Evolutionary conservation across 2,888 invertebrate species (phyloP).

Genomic region (Perdita meconis): DNA sequence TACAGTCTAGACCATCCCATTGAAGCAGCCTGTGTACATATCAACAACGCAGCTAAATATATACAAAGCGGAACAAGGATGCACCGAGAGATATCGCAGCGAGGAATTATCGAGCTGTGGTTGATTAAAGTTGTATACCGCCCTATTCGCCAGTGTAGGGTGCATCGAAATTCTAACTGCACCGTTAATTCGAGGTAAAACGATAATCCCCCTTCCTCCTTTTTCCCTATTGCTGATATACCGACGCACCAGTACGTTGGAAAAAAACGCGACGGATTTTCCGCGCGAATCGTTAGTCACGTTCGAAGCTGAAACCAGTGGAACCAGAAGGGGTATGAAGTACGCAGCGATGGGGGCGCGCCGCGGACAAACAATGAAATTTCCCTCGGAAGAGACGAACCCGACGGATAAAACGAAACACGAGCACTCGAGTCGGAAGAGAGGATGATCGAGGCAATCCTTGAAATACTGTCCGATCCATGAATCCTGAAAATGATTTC

Average conservation of each 20-base stretch:
- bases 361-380: constrained; percentile 34
- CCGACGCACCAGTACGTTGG: constrained; percentile 25
- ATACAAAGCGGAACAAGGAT: not conserved
- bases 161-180: constrained; percentile 16
- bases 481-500: constrained; percentile 38
- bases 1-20: no score
- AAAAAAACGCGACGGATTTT: not conserved
- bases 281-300: not conserved
- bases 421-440: not conserved
- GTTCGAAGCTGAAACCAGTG: not conserved
- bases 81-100: not conserved
- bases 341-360: not conserved
- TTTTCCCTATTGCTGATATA: not conserved
- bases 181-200: constrained; percentile 23
- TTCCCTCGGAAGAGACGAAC: constrained; percentile 16
- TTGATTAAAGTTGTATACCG: constrained; percentile 23
- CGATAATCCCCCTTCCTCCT: constrained; percentile 5
- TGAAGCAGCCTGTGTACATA: no score
- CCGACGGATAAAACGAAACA: constrained; percentile 45
- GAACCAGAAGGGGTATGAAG: constrained; percentile 6
- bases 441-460: constrained; percentile 10
- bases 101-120: constrained; percentile 5
- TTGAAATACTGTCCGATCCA: constrained; percentile 36
- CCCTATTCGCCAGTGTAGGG: not conserved
- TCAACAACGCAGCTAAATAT: not conserved